Evolutionary conservation across 1,140 invertebrate species (phyloP), one percentile per base, ranked within the genome.

Genomic region (Drosophila kepulauana): DNA sequence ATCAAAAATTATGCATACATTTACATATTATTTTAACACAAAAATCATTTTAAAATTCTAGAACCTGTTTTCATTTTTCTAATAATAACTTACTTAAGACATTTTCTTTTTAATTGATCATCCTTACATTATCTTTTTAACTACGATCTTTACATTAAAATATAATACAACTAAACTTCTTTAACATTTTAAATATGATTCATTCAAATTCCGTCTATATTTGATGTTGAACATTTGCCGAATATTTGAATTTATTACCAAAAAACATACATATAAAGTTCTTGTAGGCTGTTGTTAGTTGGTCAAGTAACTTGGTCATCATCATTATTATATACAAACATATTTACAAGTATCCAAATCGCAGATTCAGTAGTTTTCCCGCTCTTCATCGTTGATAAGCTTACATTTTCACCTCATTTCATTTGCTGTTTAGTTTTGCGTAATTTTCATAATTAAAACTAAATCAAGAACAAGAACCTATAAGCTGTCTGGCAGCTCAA

Each of bases 341-440:
- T 46, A 48, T 3, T 30, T 59, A 46, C 6, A 25, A 41, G 15
- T 51, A 33, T 43, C 4, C 41, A 46, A 28, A 20, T 38, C 33
- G 49, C 48, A 57, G 25, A 16, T 38, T 28, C 48, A 49, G 20
- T 7, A 33, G n/a, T 56, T 64, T 63, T 33, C 49, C 49, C 11
- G 43, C 43, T 78, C 28, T 68, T 11, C 10, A 5, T 61, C 25
- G 5, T 33, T 67, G 54, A 52, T 65, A 63, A 51, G 52, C 16
- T 57, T 91, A 35, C 93, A 93, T 91, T 84, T 82, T 68, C 80
- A 75, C 65, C 72, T 75, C 70, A 74, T 76, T 67, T 45, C n/a
- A 1, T 57, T 41, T 41, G 33, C 33, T 38, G 16, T 48, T 16
- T 52, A 28, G 5, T 61, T 75, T 56, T 43, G 58, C 35, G 66